Evolutionary conservation across 2,797 vertebrate species (phyloP), one percentile per base, ranked within the genome.

Genomic region (Chromis chromis): DNA sequence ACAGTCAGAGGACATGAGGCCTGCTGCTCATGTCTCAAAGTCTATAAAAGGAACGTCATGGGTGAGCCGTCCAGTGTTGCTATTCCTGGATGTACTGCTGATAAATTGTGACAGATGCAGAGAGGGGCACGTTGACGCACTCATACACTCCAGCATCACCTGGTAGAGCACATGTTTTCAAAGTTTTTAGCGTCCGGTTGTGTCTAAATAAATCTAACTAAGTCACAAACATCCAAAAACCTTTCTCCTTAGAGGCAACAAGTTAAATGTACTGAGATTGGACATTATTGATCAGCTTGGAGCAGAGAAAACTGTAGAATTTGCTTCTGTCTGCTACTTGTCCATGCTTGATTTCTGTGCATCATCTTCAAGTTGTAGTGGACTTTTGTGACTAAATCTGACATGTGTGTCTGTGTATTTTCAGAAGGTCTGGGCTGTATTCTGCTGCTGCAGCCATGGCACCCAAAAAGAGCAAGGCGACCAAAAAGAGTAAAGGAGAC

Each of bases 391-490:
- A 48, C 24, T 19, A 62, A 17, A 19, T 64, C 28, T 81, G 44
- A 76, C 49, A 25, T 69, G 33, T 84, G 31, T 82, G 58, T 58
- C 21, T 78, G 69, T 63, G 7, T 54, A 27, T 86, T 90, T 90
- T 60, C 85, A 89, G 78, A 89, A 95, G 91, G 89, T 94, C 91
- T 95, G 94, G 95, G 94, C 95, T 95, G 96, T 93, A 90, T 94
- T 92, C 93, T 86, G 81, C 86, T 89, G 85, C 95, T 94, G 86
- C 96, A 96, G 94, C 92, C 95, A 99, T 99, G 98, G 98, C 98
- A 91, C 98, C 98, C 71, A 99, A 99, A 95, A 99, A 98, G 97
- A 96, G 89, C 90, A 99, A 99, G 95, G 88, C 94, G 11, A 84
- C 95, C 79, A 99, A 96, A 88, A 99, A 99, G 93, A 99, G 87